These are phyloP conservation scores for Micronycteris hirsuta DNA, from an alignment of 2,113 vertebrate genomes.

Conservation along the genomic window DNA sequence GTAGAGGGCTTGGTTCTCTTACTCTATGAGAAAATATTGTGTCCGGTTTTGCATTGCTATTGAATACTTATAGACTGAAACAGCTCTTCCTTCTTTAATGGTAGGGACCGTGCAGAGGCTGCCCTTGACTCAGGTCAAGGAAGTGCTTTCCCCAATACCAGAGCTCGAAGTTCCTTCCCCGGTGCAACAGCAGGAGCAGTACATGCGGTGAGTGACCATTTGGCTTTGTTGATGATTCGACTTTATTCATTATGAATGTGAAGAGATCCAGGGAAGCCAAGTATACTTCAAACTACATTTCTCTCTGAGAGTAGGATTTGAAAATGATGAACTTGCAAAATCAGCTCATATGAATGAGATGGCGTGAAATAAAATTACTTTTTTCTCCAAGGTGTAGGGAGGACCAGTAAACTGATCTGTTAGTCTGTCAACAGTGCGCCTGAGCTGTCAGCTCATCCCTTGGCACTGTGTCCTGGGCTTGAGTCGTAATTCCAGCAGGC, in stretches of 20 bases:
- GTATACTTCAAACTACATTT: constrained; percentile 9
- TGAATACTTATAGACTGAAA: constrained; percentile 35
- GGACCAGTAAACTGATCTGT: constrained; percentile 50
- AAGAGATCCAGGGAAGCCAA: background rate
- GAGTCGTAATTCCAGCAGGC: background rate
- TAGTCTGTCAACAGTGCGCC: constrained; percentile 13
- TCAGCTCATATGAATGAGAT: constrained; percentile 18
- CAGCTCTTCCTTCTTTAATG: constrained; percentile 42
- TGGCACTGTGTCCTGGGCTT: background rate
- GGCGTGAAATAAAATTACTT: constrained; percentile 52
- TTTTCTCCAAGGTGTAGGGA: constrained; percentile 47
- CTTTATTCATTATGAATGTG: constrained; percentile 46
- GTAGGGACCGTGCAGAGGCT: constrained; percentile 5
- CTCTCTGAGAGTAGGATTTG: background rate
- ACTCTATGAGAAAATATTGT: background rate
- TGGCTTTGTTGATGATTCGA: background rate
- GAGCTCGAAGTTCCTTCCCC: constrained; percentile 56
- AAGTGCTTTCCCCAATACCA: constrained; percentile 65
- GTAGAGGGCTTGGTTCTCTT: background rate
- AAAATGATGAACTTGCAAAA: constrained; percentile 46
- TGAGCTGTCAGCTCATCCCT: constrained; percentile 22
- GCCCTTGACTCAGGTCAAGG: background rate
- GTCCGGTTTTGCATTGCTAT: background rate
- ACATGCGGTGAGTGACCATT: constrained; percentile 23
- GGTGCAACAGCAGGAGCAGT: background rate